phyloP scores from a whole-genome alignment of 2,113 vertebrate species.

The Aphelocoma coerulescens region DNA sequence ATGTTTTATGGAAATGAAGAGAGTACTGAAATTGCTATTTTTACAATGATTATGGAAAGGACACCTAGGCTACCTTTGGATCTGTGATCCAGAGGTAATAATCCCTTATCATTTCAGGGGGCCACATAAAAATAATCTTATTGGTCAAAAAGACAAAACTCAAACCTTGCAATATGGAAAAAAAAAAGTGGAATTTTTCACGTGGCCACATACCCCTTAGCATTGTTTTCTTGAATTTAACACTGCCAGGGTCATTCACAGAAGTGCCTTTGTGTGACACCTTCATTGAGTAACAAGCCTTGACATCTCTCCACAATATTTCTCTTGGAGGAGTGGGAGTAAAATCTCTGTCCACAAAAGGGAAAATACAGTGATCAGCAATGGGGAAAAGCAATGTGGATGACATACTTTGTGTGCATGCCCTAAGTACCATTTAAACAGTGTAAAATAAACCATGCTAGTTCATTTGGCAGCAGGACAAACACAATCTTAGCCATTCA shows the following conservation, averaged over 20 bases:
- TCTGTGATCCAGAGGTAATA: background rate
- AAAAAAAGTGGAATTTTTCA: background rate
- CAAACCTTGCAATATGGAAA: background rate
- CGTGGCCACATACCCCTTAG: background rate
- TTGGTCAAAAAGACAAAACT: background rate
- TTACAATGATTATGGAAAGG: background rate
- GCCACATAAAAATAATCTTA: background rate
- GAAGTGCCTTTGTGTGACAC: background rate
- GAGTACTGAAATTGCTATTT: background rate
- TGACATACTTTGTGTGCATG: background rate
- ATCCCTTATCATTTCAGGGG: background rate
- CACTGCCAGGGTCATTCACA: background rate
- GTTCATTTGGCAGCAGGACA: background rate
- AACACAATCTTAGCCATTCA: background rate
- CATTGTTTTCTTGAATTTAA: background rate
- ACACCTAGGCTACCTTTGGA: background rate
- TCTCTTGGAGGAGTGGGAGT: background rate
- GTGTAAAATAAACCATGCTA: background rate
- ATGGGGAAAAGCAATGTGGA: background rate
- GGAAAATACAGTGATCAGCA: background rate
- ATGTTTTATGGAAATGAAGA: background rate
- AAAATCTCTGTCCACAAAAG: background rate
- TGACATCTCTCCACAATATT: background rate
- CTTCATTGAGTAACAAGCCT: background rate
- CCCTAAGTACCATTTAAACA: background rate